Percentiles rank a stretch among this genome's conserved stretches.
Evolutionary conservation across 1,140 invertebrate genomes (phyloP).

Genomic region (Nomia melanderi): DNA sequence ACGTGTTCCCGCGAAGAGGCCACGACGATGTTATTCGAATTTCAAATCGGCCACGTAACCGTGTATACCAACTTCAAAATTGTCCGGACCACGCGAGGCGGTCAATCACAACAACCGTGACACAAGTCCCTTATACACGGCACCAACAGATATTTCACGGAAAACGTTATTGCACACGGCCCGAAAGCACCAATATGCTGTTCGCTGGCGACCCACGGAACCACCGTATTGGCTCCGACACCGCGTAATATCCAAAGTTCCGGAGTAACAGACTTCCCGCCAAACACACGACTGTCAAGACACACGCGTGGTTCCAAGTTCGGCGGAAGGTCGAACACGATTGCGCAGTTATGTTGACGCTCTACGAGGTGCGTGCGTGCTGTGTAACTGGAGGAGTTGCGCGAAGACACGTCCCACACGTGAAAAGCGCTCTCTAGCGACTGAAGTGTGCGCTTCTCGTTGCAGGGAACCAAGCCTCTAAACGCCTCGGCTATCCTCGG

Average conservation of each 20-base stretch:
- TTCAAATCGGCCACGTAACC: conserved; percentile 11
- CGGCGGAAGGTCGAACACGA: conserved; percentile 62
- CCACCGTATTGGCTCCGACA: conserved; percentile 27
- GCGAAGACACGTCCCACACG: conserved; percentile 61
- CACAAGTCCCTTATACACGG: conserved; percentile 20
- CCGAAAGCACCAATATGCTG: conserved; percentile 62
- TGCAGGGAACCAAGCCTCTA: conserved; percentile 53
- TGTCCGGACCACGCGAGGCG: background rate
- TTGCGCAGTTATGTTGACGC: conserved; percentile 69
- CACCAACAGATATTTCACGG: conserved; percentile 39
- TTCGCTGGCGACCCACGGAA: conserved; percentile 36
- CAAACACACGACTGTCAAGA: conserved; percentile 63
- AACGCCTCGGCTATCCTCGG: conserved; percentile 37
- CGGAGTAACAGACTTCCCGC: conserved; percentile 50
- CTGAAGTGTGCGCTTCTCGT: conserved; percentile 61
- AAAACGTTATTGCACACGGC: conserved; percentile 68
- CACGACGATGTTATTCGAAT: conserved; percentile 39
- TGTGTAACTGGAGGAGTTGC: conserved; percentile 49
- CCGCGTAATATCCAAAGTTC: conserved; percentile 17
- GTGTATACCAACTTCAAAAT: background rate
- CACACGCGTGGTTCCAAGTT: conserved; percentile 59
- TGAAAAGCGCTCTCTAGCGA: conserved; percentile 76
- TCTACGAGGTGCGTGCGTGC: conserved; percentile 32
- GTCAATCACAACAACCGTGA: background rate
- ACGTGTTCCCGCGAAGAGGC: conserved; percentile 60